Base-by-base conservation (phyloP, 2,797 vertebrate genomes). In the Bufotes viridis region DNA sequence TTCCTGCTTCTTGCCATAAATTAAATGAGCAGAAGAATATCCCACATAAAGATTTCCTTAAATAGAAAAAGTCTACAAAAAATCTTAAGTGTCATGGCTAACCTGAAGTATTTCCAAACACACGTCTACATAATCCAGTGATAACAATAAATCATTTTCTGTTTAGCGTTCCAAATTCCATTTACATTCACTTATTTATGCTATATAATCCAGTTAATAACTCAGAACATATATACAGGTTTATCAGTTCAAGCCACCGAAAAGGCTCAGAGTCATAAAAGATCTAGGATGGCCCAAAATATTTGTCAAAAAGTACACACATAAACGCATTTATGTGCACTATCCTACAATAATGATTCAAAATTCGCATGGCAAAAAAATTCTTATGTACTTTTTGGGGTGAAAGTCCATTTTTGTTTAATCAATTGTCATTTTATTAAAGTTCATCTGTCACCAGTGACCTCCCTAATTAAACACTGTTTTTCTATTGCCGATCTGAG, bases 111-210 rank as follows among this genome's bases (percentile, higher is more conserved):
- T 83, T 22, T 42, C 53, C 26, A 84, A 74, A 60, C 69, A 74
- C 42, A 82, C n/a, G 9, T 29, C 26, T 58, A n/a, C 26, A 58
- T 72, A 84, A 84, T 42, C 55, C 82, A 24, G 34, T 18, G 34
- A 51, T 24, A 12, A n/a, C 20, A 67, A 82, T 82, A 24, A 15
- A 69, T 82, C 81, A 69, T 69, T 26, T 82, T 34, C 13, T 69
- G 63, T 69, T 69, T 69, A 13, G 20, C n/a, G 20, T 5, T 75
- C 9, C 42, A 53, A n/a, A 75, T 53, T 75, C 42, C 49, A 75
- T 18, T 75, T n/a, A 7, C 42, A 75, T 75, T 12, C 8, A 2
- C 72, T 51, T 75, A 75, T 51, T 75, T 22, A 75, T n/a, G 20
- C 42, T 53, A 75, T 75, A n/a, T 75, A 53, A 75, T 51, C 72